Conservation (phyloP, 2,797 vertebrate species). For the Champsocephalus gunnari region DNA sequence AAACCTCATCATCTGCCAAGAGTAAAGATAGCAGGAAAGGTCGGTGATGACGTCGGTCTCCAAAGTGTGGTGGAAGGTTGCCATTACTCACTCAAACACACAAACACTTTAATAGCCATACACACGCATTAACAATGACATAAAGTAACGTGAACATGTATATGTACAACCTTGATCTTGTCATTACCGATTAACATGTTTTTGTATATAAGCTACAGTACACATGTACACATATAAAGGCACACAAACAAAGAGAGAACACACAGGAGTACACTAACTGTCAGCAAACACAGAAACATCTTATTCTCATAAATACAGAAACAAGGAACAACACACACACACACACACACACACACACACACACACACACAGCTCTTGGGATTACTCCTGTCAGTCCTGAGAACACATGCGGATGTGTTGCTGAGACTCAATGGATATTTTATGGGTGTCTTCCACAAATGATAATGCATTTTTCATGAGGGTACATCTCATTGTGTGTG, state of each 20-base stretch:
- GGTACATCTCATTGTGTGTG: slow-evolving; percentile 46
- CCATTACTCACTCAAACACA: slow-evolving; percentile 41
- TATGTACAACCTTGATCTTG: too few species aligned
- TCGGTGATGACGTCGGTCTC: slow-evolving; percentile 29
- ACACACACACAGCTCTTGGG: slow-evolving; percentile 21
- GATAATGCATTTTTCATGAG: slow-evolving; percentile 65
- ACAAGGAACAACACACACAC: too few species aligned
- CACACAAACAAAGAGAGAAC: not conserved
- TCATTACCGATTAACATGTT: not conserved
- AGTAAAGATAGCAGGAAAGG: slow-evolving; percentile 65
- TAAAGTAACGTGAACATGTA: not conserved
- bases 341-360: too few species aligned
- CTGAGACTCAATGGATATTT: slow-evolving; percentile 75
- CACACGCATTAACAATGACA: not conserved
- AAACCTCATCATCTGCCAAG: slow-evolving; percentile 68
- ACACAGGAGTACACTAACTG: not conserved
- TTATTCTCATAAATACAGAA: not conserved
- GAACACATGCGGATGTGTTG: slow-evolving; percentile 48
- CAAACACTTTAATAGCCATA: slow-evolving; percentile 5
- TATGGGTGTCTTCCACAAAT: slow-evolving; percentile 64
- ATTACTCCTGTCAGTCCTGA: slow-evolving; percentile 49
- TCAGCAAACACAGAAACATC: not conserved
- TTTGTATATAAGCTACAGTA: not conserved
- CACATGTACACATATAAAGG: not conserved
- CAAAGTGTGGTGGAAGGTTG: slow-evolving; percentile 38